A percentile compares a stretch with the other conserved stretches of the same genome.
These are phyloP conservation scores for Margaritifera margaritifera DNA, from an alignment of 2,888 invertebrate genomes.

Conservation along the genomic window DNA sequence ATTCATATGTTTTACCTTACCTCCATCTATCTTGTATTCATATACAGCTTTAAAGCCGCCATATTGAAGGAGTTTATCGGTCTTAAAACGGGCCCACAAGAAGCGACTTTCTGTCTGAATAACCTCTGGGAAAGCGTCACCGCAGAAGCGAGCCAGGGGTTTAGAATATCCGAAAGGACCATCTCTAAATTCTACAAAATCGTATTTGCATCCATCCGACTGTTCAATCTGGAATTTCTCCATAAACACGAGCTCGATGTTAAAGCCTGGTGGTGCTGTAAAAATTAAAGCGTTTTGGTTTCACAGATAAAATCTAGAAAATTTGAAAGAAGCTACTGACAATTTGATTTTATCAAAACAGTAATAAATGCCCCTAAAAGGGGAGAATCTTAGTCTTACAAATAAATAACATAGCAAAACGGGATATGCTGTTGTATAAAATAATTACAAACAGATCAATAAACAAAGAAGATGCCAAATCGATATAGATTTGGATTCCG, in stretches of 20 bases:
- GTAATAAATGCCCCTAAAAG: no score
- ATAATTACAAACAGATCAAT: no score
- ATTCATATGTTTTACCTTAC: conserved; percentile 28
- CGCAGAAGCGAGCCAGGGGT: conserved; percentile 80
- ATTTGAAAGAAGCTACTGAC: neutral
- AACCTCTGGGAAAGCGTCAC: conserved; percentile 80
- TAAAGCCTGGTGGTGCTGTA: conserved; percentile 72
- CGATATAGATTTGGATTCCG: no score
- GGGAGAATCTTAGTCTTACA: no score
- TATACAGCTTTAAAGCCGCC: conserved; percentile 86
- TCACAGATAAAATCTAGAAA: neutral
- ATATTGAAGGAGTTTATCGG: conserved; percentile 87
- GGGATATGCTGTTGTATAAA: no score
- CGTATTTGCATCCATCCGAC: conserved; percentile 82
- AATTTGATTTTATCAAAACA: no score
- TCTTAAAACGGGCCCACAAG: conserved; percentile 86
- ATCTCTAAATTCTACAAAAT: conserved; percentile 87
- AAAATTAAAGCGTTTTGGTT: conserved; percentile 6
- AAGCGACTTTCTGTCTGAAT: conserved; percentile 83
- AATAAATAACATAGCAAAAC: neutral
- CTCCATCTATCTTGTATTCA: conserved; percentile 50
- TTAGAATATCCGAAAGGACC: conserved; percentile 78
- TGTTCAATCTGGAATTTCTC: conserved; percentile 85
- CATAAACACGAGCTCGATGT: conserved; percentile 84
- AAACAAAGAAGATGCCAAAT: no score